Evolutionary conservation across 2,888 invertebrate genomes (phyloP).

Genomic region (Cantharis rufa): DNA sequence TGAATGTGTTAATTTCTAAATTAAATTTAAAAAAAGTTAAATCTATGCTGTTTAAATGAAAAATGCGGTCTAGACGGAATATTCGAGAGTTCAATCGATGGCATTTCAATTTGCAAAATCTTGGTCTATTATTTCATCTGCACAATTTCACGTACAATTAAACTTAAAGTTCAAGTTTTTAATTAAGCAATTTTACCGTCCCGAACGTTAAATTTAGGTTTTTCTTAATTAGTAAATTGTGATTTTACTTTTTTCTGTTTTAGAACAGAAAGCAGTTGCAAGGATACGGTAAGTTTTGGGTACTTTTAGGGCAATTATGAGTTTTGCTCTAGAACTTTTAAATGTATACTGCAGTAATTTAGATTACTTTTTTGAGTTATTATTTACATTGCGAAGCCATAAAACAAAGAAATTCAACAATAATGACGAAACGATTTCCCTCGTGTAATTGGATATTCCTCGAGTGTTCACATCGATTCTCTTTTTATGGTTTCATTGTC

Average conservation of each 20-base stretch:
- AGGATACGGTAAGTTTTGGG: background rate
- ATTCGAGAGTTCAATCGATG: background rate
- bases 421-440: conserved; percentile 21
- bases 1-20: too few relatives aligned
- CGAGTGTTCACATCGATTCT: conserved; percentile 13
- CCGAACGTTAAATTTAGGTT: background rate
- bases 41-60: too few relatives aligned
- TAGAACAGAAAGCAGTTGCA: background rate
- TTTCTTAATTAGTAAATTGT: background rate
- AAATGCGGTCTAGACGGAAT: background rate
- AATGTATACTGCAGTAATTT: background rate
- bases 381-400: conserved; percentile 9
- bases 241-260: background rate
- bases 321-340: background rate
- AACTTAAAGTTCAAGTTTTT: background rate
- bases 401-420: conserved; percentile 11
- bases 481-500: conserved; percentile 12
- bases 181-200: background rate
- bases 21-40: too few relatives aligned
- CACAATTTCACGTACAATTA: background rate
- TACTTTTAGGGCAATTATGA: background rate
- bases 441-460: conserved; percentile 19
- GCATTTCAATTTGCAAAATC: background rate
- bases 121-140: background rate
- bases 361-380: background rate